A percentile compares a stretch with the other conserved stretches of the same genome.
phyloP scores from a whole-genome alignment of 1,140 invertebrate species.

The Euura lappo region DNA sequence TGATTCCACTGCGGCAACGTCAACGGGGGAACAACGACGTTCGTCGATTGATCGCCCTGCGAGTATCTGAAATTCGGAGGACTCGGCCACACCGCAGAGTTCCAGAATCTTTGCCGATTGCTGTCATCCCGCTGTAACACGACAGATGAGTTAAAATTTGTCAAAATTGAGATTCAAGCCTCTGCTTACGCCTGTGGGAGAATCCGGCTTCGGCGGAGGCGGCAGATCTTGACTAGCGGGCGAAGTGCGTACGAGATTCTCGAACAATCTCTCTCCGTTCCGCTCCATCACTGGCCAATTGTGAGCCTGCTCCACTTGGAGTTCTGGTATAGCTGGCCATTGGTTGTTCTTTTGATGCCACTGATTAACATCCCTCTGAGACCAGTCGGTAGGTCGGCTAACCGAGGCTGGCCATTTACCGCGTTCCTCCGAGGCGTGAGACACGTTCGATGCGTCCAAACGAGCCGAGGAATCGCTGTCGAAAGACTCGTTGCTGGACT shows the following conservation, averaged over 20 bases:
- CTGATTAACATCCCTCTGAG: constrained; percentile 25
- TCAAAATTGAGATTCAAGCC: not conserved
- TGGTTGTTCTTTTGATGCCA: constrained; percentile 37
- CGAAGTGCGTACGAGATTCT: constrained; percentile 41
- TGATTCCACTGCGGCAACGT: constrained; percentile 47
- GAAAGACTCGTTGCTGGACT: constrained; percentile 53
- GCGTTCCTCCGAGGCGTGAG: constrained; percentile 31
- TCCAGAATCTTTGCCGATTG: constrained; percentile 40
- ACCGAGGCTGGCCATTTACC: constrained; percentile 38
- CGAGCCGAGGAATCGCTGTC: constrained; percentile 46
- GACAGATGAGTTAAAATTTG: not conserved
- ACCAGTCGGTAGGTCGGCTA: constrained; percentile 37
- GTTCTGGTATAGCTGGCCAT: constrained; percentile 34
- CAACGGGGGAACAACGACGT: constrained; percentile 51
- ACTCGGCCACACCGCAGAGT: constrained; percentile 53
- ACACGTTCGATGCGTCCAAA: constrained; percentile 32
- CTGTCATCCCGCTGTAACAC: constrained; percentile 15
- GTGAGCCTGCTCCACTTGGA: constrained; percentile 28
- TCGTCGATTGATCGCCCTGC: constrained; percentile 40
- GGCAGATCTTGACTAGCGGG: constrained; percentile 36
- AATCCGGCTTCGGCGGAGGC: constrained; percentile 46
- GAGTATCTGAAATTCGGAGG: constrained; percentile 46
- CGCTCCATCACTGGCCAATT: constrained; percentile 42
- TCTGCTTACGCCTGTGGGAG: constrained; percentile 8
- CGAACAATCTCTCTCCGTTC: constrained; percentile 41